Evolutionary conservation across 2,797 vertebrate species (phyloP).

Genomic region (Adelosebastes latens): DNA sequence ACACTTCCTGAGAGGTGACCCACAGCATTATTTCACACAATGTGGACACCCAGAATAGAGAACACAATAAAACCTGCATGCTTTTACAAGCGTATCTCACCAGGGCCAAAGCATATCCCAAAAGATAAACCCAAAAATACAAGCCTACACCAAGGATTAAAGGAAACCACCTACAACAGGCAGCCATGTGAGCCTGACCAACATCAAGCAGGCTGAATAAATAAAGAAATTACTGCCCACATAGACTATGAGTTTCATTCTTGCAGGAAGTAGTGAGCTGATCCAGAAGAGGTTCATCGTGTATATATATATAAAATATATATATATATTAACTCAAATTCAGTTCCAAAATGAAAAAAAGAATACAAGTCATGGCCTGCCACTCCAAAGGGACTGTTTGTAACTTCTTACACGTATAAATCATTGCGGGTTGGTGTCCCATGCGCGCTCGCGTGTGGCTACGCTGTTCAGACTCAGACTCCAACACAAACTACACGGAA

Average conservation of each 20-base stretch:
- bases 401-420: too few relatives aligned
- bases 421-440: too few relatives aligned
- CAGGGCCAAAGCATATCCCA: conserved; percentile 3
- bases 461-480: too few relatives aligned
- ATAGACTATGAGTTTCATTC: not conserved
- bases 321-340: not conserved
- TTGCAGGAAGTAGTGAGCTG: not conserved
- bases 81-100: not conserved
- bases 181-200: conserved; percentile 3
- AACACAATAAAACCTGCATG: not conserved
- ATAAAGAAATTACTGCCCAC: not conserved
- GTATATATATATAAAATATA: too few relatives aligned
- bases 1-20: conserved; percentile 27
- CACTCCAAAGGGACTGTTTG: too few relatives aligned
- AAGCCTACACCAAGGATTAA: conserved; percentile 28
- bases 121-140: conserved; percentile 5
- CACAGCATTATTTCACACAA: conserved; percentile 12
- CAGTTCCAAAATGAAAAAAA: not conserved
- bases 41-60: not conserved
- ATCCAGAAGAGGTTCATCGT: not conserved
- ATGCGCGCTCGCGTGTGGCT: too few relatives aligned
- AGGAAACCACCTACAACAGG: conserved; percentile 31
- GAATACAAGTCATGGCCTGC: not conserved
- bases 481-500: too few relatives aligned
- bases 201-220: not conserved